A percentile compares a stretch with the other conserved stretches of the same genome.
Evolutionary conservation across 2,113 vertebrate species (phyloP).

Genomic region (Numenius arquata): DNA sequence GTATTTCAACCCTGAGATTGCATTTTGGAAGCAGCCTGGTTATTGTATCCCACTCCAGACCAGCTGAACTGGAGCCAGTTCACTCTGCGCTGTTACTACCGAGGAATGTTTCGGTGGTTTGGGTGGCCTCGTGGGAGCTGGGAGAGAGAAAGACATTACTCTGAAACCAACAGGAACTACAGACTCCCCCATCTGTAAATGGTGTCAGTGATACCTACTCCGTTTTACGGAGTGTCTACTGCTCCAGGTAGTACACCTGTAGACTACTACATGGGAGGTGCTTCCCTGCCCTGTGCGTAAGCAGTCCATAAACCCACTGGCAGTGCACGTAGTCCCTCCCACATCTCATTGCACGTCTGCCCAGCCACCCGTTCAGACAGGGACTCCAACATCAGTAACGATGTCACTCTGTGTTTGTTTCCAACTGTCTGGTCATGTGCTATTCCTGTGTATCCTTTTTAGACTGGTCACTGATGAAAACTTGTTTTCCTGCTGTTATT

Average conservation of each 20-base stretch:
- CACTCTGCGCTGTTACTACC: not conserved
- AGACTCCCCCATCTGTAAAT: not conserved
- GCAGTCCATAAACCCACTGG: not conserved
- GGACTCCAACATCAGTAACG: accelerated
- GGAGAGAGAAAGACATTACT: not conserved
- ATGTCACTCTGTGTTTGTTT: accelerated
- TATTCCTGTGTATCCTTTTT: not conserved
- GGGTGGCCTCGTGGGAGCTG: not conserved
- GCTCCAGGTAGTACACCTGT: not conserved
- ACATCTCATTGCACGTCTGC: not conserved
- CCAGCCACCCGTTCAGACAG: not conserved
- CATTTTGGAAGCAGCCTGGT: constrained; percentile 7
- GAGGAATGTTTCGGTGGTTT: constrained; percentile 1
- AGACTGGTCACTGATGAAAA: not conserved
- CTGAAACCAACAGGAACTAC: not conserved
- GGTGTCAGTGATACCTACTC: not conserved
- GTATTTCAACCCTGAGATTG: constrained; percentile 5
- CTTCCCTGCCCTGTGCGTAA: not conserved
- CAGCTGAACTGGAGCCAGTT: not conserved
- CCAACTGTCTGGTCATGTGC: not conserved
- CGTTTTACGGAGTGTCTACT: not conserved
- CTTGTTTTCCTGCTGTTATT: not conserved
- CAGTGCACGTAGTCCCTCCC: not conserved
- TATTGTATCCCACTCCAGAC: constrained; percentile 1
- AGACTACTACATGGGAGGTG: not conserved